Conservation (phyloP, 2,888 invertebrate species). For the Phymatocera aterrima region DNA sequence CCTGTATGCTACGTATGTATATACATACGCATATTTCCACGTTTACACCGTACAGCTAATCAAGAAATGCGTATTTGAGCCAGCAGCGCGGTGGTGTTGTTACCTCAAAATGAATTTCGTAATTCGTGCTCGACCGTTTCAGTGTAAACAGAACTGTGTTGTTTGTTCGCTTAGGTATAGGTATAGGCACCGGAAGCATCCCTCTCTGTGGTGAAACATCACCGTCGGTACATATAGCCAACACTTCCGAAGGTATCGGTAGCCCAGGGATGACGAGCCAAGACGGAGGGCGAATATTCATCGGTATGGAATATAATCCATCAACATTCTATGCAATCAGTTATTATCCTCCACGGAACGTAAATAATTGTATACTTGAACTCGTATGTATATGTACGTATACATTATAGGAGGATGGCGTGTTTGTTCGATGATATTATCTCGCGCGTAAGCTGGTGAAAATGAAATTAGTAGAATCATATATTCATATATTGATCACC, state of each 20-base stretch:
- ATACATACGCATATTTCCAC: background rate
- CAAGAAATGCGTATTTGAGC: too few relatives aligned
- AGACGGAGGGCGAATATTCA: background rate
- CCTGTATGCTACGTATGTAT: background rate
- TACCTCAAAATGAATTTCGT: background rate
- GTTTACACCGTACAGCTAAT: too few relatives aligned
- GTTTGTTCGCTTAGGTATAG: too few relatives aligned
- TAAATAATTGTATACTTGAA: too few relatives aligned
- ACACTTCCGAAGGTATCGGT: background rate
- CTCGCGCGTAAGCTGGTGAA: too few relatives aligned
- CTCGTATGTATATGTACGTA: too few relatives aligned
- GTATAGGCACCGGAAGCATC: background rate
- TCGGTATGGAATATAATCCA: background rate
- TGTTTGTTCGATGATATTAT: too few relatives aligned
- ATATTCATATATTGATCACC: too few relatives aligned
- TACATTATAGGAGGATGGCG: too few relatives aligned
- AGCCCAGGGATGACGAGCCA: background rate
- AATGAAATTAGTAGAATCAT: too few relatives aligned
- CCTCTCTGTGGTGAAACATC: background rate
- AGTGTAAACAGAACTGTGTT: background rate
- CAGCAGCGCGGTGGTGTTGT: background rate
- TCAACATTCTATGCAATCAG: background rate
- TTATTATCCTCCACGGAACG: background rate
- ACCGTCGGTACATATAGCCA: background rate
- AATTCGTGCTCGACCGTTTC: background rate